These are phyloP conservation scores for Microtus oregoni DNA, from an alignment of 2,113 vertebrate species.

Conservation along the genomic window DNA sequence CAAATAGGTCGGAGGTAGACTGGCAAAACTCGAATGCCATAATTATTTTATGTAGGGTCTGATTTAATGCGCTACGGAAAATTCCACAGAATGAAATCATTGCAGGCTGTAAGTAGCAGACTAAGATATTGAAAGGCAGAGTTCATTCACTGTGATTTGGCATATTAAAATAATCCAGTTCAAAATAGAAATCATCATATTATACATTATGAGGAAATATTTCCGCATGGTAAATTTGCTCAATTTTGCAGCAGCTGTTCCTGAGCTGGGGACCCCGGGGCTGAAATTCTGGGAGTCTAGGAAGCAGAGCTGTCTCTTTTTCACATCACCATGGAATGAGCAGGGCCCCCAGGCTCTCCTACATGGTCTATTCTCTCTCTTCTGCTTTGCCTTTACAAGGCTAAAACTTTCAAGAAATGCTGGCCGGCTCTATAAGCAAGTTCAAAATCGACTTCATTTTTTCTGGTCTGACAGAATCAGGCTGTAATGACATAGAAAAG, in stretches of 20 bases:
- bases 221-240: constrained; percentile 55
- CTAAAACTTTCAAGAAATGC: constrained; percentile 2
- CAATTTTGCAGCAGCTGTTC: constrained; percentile 32
- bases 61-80: constrained; percentile 54
- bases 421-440: not conserved
- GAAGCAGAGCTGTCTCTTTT: not conserved
- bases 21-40: constrained; percentile 14
- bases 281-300: not conserved
- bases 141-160: constrained; percentile 55
- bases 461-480: constrained; percentile 47
- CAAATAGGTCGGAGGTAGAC: constrained; percentile 58
- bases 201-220: constrained; percentile 61
- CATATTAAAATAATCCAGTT: constrained; percentile 75
- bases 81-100: constrained; percentile 45
- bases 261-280: not conserved
- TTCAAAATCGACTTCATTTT: constrained; percentile 61
- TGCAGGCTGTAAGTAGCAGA: not conserved
- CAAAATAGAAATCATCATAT: constrained; percentile 67
- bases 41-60: constrained; percentile 53
- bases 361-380: not conserved
- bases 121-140: constrained; percentile 50
- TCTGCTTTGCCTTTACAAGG: not conserved
- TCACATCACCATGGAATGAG: not conserved
- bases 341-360: not conserved
- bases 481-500: constrained; percentile 55